Base-by-base conservation (phyloP, 2,113 vertebrate species). In the Todiramphus chloris region DNA sequence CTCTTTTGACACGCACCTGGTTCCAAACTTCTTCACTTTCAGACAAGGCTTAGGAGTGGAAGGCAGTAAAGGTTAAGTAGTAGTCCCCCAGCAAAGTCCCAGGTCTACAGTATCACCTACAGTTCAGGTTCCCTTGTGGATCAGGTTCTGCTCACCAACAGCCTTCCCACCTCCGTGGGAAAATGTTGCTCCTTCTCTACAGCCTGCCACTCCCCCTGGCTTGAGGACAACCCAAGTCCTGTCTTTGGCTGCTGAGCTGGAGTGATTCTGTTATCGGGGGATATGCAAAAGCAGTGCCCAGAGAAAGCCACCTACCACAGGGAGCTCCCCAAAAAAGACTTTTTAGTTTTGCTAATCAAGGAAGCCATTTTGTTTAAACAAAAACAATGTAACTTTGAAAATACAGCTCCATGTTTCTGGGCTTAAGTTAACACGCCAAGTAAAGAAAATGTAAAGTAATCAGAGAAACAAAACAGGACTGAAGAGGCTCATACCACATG, bases 71-170 rank as follows among this genome's bases (percentile, higher is more conserved):
- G 13, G 3, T 43, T 70, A 60, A 82, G 15, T 21, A 51, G 35
- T 25, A 60, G 27, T 46, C 8, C 16, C 16, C 8, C 30, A 28
- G 44, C 31, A 37, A 7, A 6, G 6, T 55, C 33, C n/a, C 13
- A 35, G 37, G 39, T 48, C 12, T 16, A 24, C 19, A 39, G 17
- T 35, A 64, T 66, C 9, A 19, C 0, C 2, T 6, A 28, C 0
- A 1, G 12, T 55, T 73, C 39, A 50, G 6, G 11, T 20, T 76
- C 8, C 5, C 16, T 6, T 68, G 25, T 37, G 24, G 21, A 55
- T 46, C 28, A 55, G 16, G 7, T 25, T 27, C 18, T 83, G 11
- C 17, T 53, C 53, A 83, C 15, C 13, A 53, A 16, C 31, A 35
- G 13, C 2, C 2, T 75, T 5, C 10, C 7, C 13, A 50, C 4